Evolutionary conservation across 2,113 vertebrate species (phyloP).

Genomic region (Setophaga kirtlandii): DNA sequence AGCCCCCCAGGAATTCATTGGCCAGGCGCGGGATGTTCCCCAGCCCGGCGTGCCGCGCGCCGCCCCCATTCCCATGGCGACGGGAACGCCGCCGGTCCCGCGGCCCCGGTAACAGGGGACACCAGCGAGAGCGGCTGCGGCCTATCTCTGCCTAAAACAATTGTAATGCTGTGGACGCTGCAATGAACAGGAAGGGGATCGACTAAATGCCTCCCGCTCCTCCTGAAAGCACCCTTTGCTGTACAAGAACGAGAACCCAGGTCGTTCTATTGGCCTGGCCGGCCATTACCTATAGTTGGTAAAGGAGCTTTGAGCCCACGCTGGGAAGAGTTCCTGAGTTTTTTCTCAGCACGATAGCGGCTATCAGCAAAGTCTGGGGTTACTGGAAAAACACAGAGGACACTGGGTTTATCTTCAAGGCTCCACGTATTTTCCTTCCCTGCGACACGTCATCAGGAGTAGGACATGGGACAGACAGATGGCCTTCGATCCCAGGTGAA

Average conservation of each 20-base stretch:
- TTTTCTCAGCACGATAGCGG: neutral
- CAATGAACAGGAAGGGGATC: rapidly evolving
- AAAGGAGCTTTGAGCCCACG: neutral
- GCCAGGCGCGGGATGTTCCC: rapidly evolving
- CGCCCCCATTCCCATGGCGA: conserved; percentile 56
- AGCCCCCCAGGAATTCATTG: neutral
- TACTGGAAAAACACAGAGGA: neutral
- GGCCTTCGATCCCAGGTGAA: rapidly evolving
- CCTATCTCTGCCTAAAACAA: rapidly evolving
- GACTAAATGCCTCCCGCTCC: neutral
- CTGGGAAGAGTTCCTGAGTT: neutral
- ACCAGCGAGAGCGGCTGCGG: neutral
- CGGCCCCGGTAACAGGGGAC: neutral
- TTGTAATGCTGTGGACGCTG: rapidly evolving
- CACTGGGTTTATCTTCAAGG: neutral
- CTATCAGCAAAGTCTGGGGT: neutral
- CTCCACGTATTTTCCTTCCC: neutral
- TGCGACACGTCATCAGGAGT: rapidly evolving
- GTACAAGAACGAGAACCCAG: rapidly evolving
- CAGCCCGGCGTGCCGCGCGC: too few relatives aligned
- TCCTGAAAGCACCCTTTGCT: neutral
- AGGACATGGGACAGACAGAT: rapidly evolving
- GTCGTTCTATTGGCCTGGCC: neutral
- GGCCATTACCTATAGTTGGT: rapidly evolving
- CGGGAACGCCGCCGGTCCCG: neutral